A percentile compares a stretch with the other conserved stretches of the same genome.
These are phyloP conservation scores for Puffinus mauretanicus DNA, from an alignment of 2,113 vertebrate genomes.

Conservation along the genomic window DNA sequence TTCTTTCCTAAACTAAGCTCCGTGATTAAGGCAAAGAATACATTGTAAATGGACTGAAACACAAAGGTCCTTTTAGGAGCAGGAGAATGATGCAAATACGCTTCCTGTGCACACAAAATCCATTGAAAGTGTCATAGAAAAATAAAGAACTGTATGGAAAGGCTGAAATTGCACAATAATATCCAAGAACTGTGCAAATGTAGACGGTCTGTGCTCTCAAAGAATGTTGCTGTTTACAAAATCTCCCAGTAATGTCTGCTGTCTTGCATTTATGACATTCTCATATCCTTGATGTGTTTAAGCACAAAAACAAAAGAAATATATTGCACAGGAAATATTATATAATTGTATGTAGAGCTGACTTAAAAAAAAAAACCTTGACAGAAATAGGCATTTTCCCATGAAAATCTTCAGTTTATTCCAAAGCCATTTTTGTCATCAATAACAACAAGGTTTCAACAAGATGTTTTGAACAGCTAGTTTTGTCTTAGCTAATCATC, in stretches of 20 bases:
- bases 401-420: constrained; percentile 4
- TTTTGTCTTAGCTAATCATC: constrained; percentile 47
- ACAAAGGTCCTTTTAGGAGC: accelerated
- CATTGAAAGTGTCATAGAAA: background rate
- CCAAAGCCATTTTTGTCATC: constrained; percentile 1
- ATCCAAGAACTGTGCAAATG: background rate
- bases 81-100: background rate
- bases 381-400: background rate
- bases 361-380: background rate
- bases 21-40: background rate
- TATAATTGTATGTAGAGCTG: background rate
- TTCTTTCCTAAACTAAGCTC: background rate
- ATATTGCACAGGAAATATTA: background rate
- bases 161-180: background rate
- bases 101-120: background rate
- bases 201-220: background rate
- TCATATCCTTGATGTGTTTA: background rate
- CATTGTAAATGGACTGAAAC: background rate
- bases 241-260: background rate
- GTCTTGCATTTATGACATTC: background rate
- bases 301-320: constrained; percentile 8
- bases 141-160: background rate
- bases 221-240: background rate
- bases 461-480: constrained; percentile 18
- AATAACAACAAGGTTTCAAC: constrained; percentile 19